Conservation (phyloP, 2,888 invertebrate genomes). For the Eupithecia insigniata region DNA sequence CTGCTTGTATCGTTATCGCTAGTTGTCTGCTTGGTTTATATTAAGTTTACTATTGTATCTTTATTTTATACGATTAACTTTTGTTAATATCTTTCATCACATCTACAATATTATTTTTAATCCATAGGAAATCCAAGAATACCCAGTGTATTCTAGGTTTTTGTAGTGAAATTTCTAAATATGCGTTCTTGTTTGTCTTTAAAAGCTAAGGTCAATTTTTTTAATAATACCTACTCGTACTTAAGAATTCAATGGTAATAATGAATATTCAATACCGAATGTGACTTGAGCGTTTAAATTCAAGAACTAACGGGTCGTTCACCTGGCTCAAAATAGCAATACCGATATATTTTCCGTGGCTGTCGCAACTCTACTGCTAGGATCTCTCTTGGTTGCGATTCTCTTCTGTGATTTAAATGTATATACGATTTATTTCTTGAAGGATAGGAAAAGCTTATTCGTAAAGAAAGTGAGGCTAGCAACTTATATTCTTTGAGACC, state of each 20-base stretch:
- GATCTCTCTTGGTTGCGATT: constrained; percentile 17
- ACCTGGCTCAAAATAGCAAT: constrained; percentile 47
- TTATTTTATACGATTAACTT: too few relatives aligned
- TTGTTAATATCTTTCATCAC: not conserved
- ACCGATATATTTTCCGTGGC: constrained; percentile 40
- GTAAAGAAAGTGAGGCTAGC: not conserved
- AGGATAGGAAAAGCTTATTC: not conserved
- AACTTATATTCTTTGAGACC: not conserved
- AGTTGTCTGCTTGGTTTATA: not conserved
- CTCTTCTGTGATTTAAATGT: not conserved
- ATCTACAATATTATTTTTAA: not conserved
- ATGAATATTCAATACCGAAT: constrained; percentile 31
- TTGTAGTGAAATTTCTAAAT: not conserved
- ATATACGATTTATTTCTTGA: too few relatives aligned
- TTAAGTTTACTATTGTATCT: not conserved
- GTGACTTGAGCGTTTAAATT: constrained; percentile 35
- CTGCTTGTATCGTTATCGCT: not conserved
- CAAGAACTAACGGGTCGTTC: constrained; percentile 41
- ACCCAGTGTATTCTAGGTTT: not conserved
- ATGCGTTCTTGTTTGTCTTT: not conserved
- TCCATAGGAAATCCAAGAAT: not conserved
- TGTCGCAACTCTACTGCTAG: constrained; percentile 26
- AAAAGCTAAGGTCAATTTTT: not conserved
- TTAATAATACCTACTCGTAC: not conserved
- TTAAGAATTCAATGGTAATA: constrained; percentile 39